Evolutionary conservation across 1,140 invertebrate genomes (phyloP).

Genomic region (Vanessa atalanta): DNA sequence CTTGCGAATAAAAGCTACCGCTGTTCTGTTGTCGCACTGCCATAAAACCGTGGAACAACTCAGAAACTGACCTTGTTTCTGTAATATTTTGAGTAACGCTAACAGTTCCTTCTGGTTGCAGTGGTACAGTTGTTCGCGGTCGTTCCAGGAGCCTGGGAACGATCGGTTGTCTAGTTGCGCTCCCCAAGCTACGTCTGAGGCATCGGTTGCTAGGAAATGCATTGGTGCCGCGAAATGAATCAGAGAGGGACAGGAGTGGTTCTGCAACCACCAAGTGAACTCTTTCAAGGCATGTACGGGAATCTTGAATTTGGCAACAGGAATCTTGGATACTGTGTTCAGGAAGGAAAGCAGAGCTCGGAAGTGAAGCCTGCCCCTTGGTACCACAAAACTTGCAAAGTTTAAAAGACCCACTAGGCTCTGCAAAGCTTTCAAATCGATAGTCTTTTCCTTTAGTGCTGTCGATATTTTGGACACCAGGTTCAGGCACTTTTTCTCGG

Average conservation of each 20-base stretch:
- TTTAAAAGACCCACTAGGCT: constrained; percentile 33
- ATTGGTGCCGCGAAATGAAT: constrained; percentile 28
- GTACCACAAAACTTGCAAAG: constrained; percentile 32
- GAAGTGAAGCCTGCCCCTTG: constrained; percentile 26
- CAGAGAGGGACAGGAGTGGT: constrained; percentile 1
- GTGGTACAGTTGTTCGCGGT: constrained; percentile 43
- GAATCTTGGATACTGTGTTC: not conserved
- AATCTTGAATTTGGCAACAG: not conserved
- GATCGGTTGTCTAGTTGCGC: constrained; percentile 27
- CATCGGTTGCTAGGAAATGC: constrained; percentile 34
- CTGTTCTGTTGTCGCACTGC: constrained; percentile 61
- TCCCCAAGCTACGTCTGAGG: constrained; percentile 35
- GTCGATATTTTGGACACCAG: not conserved
- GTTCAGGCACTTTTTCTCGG: constrained; percentile 3
- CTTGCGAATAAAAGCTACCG: constrained; percentile 52
- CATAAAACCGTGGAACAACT: constrained; percentile 36
- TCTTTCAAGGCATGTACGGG: constrained; percentile 8
- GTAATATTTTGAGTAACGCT: constrained; percentile 43
- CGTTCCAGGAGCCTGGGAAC: constrained; percentile 22
- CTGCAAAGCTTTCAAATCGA: constrained; percentile 14
- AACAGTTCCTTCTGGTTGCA: constrained; percentile 57
- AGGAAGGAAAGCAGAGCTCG: constrained; percentile 21
- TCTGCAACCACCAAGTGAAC: constrained; percentile 31
- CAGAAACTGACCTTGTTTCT: constrained; percentile 25
- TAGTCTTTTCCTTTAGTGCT: not conserved